Evolutionary conservation across 2,113 vertebrate species (phyloP), one percentile per base, ranked within the genome.

Genomic region (Dipodomys stephensi): DNA sequence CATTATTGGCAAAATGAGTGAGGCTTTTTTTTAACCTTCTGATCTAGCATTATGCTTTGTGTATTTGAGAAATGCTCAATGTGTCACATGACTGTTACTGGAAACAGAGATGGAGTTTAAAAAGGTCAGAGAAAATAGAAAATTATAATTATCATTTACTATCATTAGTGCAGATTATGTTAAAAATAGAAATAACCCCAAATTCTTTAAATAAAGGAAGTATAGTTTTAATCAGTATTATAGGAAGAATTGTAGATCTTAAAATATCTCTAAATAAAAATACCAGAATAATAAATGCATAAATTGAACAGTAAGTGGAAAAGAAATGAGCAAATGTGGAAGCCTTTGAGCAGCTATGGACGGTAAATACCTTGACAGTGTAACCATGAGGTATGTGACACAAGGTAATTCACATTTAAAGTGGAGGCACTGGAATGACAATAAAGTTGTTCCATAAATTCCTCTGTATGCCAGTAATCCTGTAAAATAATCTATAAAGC

Each of bases 251-350:
- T 16, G n/a, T 79, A 92, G 39, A 74, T 60, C 25, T 69, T 74
- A 10, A 80, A 83, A n/a, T 62, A 85, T 60, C 22, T 25, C 23
- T 83, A 88, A 92, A 64, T 78, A 71, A 19, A 78, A 89, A 71
- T 89, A 78, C 64, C 64, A 73, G 25, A 20, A 77, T 60, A 84
- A 73, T 62, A 82, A 78, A 44, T 3, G 18, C 1, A 57, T 44
- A 78, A 65, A 77, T 23, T 78, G n/a, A 79, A 32, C 57, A 73
- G 15, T 53, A 74, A 39, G 16, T 27, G 4, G 27, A 92, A 64
- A 62, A 35, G 2, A 49, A 83, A 46, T 44, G 27, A 65, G 32
- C 46, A 32, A 68, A 84, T 5, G 73, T 35, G 18, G 23, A n/a
- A 92, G 65, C 30, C 6, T 1, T 57, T 30, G 16, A 62, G 20